Conservation (phyloP, 2,888 invertebrate species). For the Pogonocherus hispidulus region DNA sequence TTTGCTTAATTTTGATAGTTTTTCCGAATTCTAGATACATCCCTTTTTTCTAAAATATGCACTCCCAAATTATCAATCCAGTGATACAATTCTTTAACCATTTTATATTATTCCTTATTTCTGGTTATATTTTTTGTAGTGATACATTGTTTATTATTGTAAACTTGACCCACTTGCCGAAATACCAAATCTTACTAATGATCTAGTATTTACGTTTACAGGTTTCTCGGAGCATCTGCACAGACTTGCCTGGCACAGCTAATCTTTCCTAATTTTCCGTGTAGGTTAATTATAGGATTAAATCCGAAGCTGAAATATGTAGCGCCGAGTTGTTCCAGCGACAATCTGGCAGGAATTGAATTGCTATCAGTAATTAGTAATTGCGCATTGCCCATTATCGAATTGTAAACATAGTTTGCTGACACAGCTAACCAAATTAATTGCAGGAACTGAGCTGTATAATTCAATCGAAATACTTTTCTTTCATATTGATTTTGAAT, state of each 20-base stretch:
- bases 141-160: no score
- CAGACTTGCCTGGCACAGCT: background rate
- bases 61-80: no score
- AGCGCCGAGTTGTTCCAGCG: conserved; percentile 40
- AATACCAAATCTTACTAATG: no score
- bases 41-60: no score
- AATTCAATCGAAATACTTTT: conserved; percentile 25
- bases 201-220: no score
- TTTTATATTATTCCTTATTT: no score
- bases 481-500: background rate
- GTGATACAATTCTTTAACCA: no score
- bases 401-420: conserved; percentile 52
- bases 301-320: conserved; percentile 43
- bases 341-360: conserved; percentile 52
- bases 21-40: no score
- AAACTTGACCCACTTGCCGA: no score
- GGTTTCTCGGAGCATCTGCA: no score
- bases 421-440: conserved; percentile 48
- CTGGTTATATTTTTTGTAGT: no score
- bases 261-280: conserved; percentile 19
- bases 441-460: conserved; percentile 28
- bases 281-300: conserved; percentile 48
- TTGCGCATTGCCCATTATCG: conserved; percentile 50
- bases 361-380: conserved; percentile 51
- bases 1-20: no score